These are phyloP conservation scores for Enteromius trimaculatus DNA, from an alignment of 2,797 vertebrate species.

Conservation along the genomic window DNA sequence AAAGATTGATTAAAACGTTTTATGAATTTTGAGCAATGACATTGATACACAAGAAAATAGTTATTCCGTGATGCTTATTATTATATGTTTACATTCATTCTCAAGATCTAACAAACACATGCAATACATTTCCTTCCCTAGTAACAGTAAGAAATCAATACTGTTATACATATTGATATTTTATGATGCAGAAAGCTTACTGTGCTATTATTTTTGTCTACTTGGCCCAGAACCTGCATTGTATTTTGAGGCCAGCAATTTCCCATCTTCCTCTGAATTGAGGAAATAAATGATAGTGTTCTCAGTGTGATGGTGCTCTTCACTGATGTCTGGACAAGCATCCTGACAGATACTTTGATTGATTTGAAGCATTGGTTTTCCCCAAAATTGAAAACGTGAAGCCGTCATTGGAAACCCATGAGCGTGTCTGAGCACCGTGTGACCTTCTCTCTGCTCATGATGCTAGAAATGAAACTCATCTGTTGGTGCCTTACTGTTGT, in stretches of 20 bases:
- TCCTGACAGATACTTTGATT: background rate
- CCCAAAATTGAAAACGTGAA: constrained; percentile 7
- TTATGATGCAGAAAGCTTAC: background rate
- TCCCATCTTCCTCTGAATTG: background rate
- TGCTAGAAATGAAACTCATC: constrained; percentile 23
- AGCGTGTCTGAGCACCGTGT: background rate
- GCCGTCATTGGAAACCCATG: background rate
- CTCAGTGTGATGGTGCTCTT: background rate
- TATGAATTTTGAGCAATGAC: background rate
- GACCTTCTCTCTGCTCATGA: background rate
- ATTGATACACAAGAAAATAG: background rate
- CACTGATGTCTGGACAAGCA: background rate
- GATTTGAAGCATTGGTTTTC: background rate
- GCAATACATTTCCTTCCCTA: background rate
- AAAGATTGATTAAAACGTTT: too few species aligned
- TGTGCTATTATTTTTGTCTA: background rate
- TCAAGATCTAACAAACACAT: background rate
- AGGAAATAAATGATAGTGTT: background rate
- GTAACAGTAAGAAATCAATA: background rate
- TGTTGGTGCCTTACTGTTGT: background rate
- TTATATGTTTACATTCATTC: background rate
- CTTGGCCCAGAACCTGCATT: background rate
- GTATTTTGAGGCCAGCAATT: background rate
- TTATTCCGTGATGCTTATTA: background rate
- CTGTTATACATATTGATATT: background rate